A percentile compares a stretch with the other conserved stretches of the same genome.
Evolutionary conservation across 2,888 invertebrate species (phyloP).

Genomic region (Latrodectus hesperus): DNA sequence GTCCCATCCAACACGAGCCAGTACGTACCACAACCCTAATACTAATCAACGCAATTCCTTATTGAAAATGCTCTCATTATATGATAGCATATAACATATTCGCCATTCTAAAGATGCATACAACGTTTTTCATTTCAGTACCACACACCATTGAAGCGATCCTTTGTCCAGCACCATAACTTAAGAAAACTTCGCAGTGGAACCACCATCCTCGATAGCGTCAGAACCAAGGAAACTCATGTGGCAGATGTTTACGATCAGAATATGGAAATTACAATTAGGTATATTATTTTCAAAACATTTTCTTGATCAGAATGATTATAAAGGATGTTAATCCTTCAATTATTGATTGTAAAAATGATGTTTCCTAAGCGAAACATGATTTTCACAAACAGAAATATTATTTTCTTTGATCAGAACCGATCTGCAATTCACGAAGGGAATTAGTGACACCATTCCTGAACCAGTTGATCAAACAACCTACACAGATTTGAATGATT

Average conservation of each 20-base stretch:
- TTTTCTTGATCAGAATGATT: too few species aligned
- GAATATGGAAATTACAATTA: slow-evolving; percentile 40
- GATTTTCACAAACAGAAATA: too few species aligned
- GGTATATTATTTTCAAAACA: slow-evolving; percentile 17
- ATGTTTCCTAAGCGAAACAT: too few species aligned
- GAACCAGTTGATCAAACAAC: background rate
- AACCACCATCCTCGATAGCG: background rate
- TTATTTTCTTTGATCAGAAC: slow-evolving; percentile 8
- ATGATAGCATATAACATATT: too few species aligned
- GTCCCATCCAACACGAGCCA: slow-evolving; percentile 42
- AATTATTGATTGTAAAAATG: too few species aligned
- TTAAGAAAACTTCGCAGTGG: background rate
- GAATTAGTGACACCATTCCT: background rate
- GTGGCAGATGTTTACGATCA: slow-evolving; percentile 55
- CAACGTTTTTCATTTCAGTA: slow-evolving; percentile 29
- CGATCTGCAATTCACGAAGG: background rate
- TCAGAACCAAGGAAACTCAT: slow-evolving; percentile 33
- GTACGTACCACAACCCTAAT: slow-evolving; percentile 14
- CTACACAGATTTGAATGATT: slow-evolving; percentile 13
- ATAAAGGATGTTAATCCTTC: too few species aligned
- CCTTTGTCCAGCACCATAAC: slow-evolving; percentile 32
- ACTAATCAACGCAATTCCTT: too few species aligned
- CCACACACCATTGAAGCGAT: slow-evolving; percentile 33
- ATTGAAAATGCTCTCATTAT: too few species aligned
- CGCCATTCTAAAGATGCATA: too few species aligned